Evolutionary conservation across 2,888 invertebrate genomes (phyloP), one percentile per base, ranked within the genome.

Genomic region (Aphrophora alni): DNA sequence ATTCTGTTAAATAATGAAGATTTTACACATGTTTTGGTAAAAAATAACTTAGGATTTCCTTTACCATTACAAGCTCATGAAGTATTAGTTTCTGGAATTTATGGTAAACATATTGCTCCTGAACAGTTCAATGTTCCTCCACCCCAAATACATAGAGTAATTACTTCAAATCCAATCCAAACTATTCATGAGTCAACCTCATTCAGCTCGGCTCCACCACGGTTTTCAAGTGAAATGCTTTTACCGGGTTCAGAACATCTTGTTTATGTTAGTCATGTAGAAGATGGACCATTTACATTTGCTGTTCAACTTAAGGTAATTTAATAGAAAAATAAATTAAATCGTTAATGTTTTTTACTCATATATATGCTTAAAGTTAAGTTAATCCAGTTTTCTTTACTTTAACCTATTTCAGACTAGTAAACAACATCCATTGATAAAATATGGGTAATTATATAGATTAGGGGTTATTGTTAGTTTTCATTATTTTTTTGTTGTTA

Each of bases 251-350:
- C 74, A 38, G 70, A 90, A 83, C 93, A 95, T 85, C 90, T 92
- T 84, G 94, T 95, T 0, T 92, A 91, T 86, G 92, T 95, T 0
- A 95, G 95, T 25, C 93, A 91, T 87, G 93, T 95, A 24, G 94
- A 95, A 85, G 95, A 96, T 86, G 95, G 95, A 0, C 95, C 95
- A 5, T 92, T 92, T 83, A 89, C 93, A 79, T 96, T 96, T 89
- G 94, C 94, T 33, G 92, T 95, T 7, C 95, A 95, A 85, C 87
- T 95, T 28, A 90, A 91, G 85, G 89, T 90, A 73, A 91, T 73
- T 79, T 76, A 27, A 0, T n/a, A 38, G n/a, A n/a, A n/a, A n/a
- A n/a, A n/a, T n/a, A n/a, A n/a, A n/a, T n/a, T n/a, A n/a, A n/a
- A n/a, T n/a, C n/a, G n/a, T n/a, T n/a, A n/a, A n/a, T n/a, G n/a